A percentile compares a stretch with the other conserved stretches of the same genome.
phyloP scores from a whole-genome alignment of 1,140 invertebrate genomes.

The Pteromalus puparum region DNA sequence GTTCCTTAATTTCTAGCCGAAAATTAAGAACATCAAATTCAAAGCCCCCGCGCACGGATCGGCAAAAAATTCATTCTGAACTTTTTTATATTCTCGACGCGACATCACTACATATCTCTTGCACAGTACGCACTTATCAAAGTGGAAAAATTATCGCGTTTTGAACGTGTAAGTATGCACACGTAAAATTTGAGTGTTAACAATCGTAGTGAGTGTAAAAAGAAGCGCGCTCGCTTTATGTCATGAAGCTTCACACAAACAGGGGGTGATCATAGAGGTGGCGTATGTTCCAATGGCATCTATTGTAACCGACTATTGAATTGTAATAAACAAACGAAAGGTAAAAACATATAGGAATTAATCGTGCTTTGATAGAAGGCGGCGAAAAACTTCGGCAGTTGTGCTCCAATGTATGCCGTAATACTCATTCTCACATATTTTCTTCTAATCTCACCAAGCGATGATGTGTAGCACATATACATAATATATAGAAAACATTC shows the following conservation, averaged over 20 bases:
- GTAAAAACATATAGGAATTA: not conserved
- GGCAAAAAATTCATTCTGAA: not conserved
- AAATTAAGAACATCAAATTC: slow-evolving; percentile 23
- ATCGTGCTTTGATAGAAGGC: not conserved
- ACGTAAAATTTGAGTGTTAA: not conserved
- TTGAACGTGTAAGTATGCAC: not conserved
- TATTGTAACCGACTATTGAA: not conserved
- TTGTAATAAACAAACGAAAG: not conserved
- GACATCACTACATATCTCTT: not conserved
- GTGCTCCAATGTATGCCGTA: not conserved
- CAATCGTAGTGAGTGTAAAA: slow-evolving; percentile 32
- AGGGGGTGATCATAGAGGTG: not conserved
- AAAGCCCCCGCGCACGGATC: not conserved
- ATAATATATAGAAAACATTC: not conserved
- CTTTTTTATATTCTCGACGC: not conserved
- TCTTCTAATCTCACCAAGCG: not conserved
- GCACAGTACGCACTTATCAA: slow-evolving; percentile 1
- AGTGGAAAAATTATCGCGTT: slow-evolving; percentile 34
- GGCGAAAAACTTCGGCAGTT: not conserved
- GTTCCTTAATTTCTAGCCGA: slow-evolving; percentile 7
- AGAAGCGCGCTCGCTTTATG: not conserved
- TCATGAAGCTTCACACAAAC: slow-evolving; percentile 7
- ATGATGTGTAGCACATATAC: not conserved
- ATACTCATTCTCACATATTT: not conserved
- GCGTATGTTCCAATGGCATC: not conserved